These are phyloP conservation scores for Rhinogobius similis DNA, from an alignment of 2,113 vertebrate species.

Conservation along the genomic window DNA sequence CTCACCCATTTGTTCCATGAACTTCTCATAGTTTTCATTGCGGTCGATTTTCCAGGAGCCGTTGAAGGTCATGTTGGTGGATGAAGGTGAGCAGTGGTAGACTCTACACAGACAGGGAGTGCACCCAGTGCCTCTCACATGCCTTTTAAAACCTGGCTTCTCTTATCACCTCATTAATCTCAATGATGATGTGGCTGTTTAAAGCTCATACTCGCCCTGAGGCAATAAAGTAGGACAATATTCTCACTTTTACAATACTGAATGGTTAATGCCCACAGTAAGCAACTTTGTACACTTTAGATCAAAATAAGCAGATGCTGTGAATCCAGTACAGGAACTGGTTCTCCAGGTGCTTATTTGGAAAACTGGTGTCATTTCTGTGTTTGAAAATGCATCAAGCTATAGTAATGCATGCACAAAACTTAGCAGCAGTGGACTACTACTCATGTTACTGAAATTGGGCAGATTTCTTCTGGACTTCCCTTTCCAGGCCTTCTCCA, in stretches of 20 bases:
- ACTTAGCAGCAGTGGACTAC: too few relatives aligned
- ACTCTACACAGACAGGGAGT: conserved; percentile 39
- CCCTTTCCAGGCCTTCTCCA: too few relatives aligned
- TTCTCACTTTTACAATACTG: not conserved
- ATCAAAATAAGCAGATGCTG: not conserved
- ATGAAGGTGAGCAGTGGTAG: conserved; percentile 14
- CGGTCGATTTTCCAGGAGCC: conserved; percentile 88
- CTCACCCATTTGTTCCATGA: conserved; percentile 95
- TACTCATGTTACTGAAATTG: too few relatives aligned
- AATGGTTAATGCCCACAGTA: not conserved
- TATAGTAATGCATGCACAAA: too few relatives aligned
- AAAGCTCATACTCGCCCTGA: conserved; percentile 77
- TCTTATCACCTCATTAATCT: conserved; percentile 80
- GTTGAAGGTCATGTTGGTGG: conserved; percentile 83
- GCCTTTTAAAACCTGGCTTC: conserved; percentile 62
- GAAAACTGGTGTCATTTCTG: conserved; percentile 21
- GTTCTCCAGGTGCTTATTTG: conserved; percentile 30
- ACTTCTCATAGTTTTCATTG: conserved; percentile 92
- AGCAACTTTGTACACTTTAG: not conserved
- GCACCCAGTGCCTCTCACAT: conserved; percentile 4
- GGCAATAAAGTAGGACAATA: not conserved
- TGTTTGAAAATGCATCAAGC: not conserved
- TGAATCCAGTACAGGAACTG: not conserved
- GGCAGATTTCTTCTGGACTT: too few relatives aligned
- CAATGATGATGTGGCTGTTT: conserved; percentile 85